A percentile compares a stretch with the other conserved stretches of the same genome.
These are phyloP conservation scores for Adelosebastes latens DNA, from an alignment of 2,797 vertebrate genomes.

Conservation along the genomic window DNA sequence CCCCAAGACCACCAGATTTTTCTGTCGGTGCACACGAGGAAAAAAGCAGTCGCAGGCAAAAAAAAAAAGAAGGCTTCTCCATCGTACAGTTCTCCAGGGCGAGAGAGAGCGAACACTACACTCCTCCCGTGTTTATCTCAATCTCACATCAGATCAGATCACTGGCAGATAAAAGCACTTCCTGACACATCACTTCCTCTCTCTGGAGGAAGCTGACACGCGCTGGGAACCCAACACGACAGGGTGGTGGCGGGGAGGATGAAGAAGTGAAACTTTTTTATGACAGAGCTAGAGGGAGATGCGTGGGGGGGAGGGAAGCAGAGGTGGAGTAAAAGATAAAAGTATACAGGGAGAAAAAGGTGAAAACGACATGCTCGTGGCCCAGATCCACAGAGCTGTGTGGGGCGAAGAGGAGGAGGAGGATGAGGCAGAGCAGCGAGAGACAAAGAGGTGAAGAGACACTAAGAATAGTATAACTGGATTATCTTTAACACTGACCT, in stretches of 20 bases:
- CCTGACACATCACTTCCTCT: conserved; percentile 80
- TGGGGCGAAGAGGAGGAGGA: conserved; percentile 30
- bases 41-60: conserved; percentile 1
- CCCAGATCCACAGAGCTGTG: conserved; percentile 44
- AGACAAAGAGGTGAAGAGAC: conserved; percentile 62
- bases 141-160: conserved; percentile 81
- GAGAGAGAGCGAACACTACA: conserved; percentile 35
- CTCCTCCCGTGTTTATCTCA: conserved; percentile 68
- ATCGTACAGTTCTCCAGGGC: conserved; percentile 36
- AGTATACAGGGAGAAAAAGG: conserved; percentile 5
- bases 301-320: background rate
- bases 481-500: conserved; percentile 70
- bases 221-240: conserved; percentile 62
- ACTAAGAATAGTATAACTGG: conserved; percentile 74
- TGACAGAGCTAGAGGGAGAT: conserved; percentile 28
- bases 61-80: conserved; percentile 27
- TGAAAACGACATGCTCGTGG: conserved; percentile 47
- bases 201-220: conserved; percentile 75
- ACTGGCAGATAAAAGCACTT: conserved; percentile 77
- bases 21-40: conserved; percentile 3
- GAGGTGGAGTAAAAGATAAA: background rate
- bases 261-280: conserved; percentile 46
- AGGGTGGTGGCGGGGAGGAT: conserved; percentile 20
- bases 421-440: conserved; percentile 11
- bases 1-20: conserved; percentile 30